phyloP scores from a whole-genome alignment of 2,888 invertebrate genomes.

The Cyaniris semiargus region DNA sequence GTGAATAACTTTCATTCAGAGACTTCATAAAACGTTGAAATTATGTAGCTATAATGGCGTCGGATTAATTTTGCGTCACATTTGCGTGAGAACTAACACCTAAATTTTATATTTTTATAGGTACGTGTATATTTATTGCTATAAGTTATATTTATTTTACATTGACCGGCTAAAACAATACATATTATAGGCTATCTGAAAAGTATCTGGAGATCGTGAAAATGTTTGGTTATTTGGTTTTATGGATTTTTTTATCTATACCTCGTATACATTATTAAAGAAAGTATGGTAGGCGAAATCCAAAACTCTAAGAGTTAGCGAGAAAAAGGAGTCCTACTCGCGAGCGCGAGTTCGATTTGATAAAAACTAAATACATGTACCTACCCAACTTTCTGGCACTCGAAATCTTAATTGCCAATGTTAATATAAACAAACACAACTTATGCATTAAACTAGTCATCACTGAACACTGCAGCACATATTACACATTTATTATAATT shows the following conservation, averaged over 20 bases:
- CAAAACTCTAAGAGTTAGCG: background rate
- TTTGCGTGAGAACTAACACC: too few relatives aligned
- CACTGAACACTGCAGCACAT: background rate
- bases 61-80: background rate
- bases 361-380: background rate
- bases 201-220: too few relatives aligned
- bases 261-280: too few relatives aligned
- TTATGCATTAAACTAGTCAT: background rate
- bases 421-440: background rate
- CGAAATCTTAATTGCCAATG: background rate
- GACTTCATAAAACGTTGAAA: background rate
- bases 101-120: too few relatives aligned
- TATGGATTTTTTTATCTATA: too few relatives aligned
- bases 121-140: too few relatives aligned
- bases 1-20: background rate
- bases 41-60: background rate
- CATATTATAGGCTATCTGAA: too few relatives aligned
- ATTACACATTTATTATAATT: background rate
- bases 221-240: too few relatives aligned
- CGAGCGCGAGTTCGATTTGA: too few relatives aligned
- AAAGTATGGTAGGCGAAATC: background rate
- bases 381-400: background rate
- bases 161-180: too few relatives aligned
- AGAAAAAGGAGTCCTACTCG: too few relatives aligned
- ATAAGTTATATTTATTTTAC: too few relatives aligned